Evolutionary conservation across 2,113 vertebrate species (phyloP).

Genomic region (Notarius lentiginosus): DNA sequence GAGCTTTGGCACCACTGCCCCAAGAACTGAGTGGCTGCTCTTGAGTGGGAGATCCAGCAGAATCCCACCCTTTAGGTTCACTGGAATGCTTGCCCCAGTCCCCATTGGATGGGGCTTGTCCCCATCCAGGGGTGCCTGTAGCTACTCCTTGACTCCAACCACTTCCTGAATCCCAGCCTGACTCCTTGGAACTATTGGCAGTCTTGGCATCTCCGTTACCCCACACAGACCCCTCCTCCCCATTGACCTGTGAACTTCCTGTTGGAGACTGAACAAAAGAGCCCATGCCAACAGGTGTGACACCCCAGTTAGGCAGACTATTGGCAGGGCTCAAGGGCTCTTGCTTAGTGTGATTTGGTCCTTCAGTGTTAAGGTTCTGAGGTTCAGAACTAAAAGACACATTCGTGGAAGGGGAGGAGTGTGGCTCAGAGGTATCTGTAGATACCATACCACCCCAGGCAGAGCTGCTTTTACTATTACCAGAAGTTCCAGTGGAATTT

Average conservation of each 20-base stretch:
- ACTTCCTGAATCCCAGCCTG: slow-evolving; percentile 81
- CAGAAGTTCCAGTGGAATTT: slow-evolving; percentile 72
- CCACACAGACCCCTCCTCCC: slow-evolving; percentile 83
- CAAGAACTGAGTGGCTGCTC: slow-evolving; percentile 78
- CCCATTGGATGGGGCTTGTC: slow-evolving; percentile 62
- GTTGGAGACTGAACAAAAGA: slow-evolving; percentile 81
- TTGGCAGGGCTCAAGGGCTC: slow-evolving; percentile 78
- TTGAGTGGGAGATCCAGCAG: slow-evolving; percentile 68
- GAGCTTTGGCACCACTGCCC: slow-evolving; percentile 80
- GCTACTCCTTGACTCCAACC: slow-evolving; percentile 76
- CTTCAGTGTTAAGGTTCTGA: slow-evolving; percentile 99
- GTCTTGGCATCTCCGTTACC: slow-evolving; percentile 81
- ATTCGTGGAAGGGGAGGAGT: slow-evolving; percentile 89
- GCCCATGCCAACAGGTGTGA: slow-evolving; percentile 82
- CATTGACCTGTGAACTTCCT: slow-evolving; percentile 73
- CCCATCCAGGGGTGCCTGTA: slow-evolving; percentile 77
- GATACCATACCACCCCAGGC: slow-evolving; percentile 91
- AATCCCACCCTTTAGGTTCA: slow-evolving; percentile 84
- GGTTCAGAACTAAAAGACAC: slow-evolving; percentile 99
- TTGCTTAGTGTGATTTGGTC: slow-evolving; percentile 94
- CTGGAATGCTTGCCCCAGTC: slow-evolving; percentile 70
- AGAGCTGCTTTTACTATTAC: slow-evolving; percentile 75
- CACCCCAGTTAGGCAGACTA: slow-evolving; percentile 88
- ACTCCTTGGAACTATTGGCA: slow-evolving; percentile 64
- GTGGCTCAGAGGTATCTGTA: slow-evolving; percentile 86